Conservation (phyloP, 2,113 vertebrate species). For the Mobula hypostoma region DNA sequence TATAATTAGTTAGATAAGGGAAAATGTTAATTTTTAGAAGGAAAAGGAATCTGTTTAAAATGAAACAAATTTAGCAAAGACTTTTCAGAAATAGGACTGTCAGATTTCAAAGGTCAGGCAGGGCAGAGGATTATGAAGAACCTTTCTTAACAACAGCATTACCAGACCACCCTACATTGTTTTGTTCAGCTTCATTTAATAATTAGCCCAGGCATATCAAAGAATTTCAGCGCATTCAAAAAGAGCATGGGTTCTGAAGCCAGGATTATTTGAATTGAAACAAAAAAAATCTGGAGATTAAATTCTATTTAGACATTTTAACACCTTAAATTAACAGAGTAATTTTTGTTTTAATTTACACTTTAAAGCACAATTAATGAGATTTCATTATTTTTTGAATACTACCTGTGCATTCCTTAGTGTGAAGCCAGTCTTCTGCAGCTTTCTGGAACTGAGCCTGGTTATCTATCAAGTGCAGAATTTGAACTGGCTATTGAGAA, state of each 20-base stretch:
- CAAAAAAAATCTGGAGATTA: constrained; percentile 26
- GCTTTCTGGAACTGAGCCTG: constrained; percentile 22
- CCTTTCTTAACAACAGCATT: constrained; percentile 4
- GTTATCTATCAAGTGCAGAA: constrained; percentile 29
- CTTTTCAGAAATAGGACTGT: not conserved
- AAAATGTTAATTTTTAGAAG: not conserved
- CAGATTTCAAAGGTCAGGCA: constrained; percentile 11
- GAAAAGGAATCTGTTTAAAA: not conserved
- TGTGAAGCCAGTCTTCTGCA: constrained; percentile 33
- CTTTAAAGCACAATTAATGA: constrained; percentile 24
- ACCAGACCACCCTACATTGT: constrained; percentile 9
- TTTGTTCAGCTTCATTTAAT: constrained; percentile 35
- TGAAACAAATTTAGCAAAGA: not conserved
- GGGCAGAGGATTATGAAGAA: constrained; percentile 22
- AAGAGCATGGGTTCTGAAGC: not conserved
- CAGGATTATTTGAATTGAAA: constrained; percentile 2
- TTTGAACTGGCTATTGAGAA: constrained; percentile 34
- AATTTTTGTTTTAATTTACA: constrained; percentile 30
- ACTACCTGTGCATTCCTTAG: constrained; percentile 35
- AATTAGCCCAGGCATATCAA: constrained; percentile 29
- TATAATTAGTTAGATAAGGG: not conserved
- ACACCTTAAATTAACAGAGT: constrained; percentile 17
- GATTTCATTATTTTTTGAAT: constrained; percentile 18
- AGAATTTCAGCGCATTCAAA: constrained; percentile 18
- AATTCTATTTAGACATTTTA: constrained; percentile 14